phyloP scores from a whole-genome alignment of 2,797 vertebrate species.

The Oryzias sinensis region DNA sequence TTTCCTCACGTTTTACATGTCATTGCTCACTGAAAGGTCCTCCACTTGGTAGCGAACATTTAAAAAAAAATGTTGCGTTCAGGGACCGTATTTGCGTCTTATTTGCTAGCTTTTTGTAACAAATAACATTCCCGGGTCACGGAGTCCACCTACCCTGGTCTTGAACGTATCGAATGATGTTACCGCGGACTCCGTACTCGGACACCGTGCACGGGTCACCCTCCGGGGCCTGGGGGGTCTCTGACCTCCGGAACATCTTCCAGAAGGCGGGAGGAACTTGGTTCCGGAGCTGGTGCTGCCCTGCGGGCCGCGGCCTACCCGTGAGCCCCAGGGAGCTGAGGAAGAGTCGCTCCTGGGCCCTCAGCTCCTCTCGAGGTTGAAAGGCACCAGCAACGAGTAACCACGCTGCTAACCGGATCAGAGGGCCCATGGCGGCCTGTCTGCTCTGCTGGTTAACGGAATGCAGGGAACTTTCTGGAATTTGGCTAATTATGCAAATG shows the following conservation, averaged over 20 bases:
- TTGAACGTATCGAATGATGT: slow-evolving; percentile 86
- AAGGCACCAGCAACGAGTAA: slow-evolving; percentile 1
- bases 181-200: slow-evolving; percentile 87
- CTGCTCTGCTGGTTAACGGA: background rate
- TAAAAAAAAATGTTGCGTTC: too few relatives aligned
- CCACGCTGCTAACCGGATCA: slow-evolving; percentile 3
- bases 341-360: slow-evolving; percentile 64
- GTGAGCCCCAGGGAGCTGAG: slow-evolving; percentile 79
- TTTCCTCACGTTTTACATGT: too few relatives aligned
- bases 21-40: too few relatives aligned
- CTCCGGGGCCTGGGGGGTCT: slow-evolving; percentile 25
- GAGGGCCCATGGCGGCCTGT: background rate
- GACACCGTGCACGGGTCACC: slow-evolving; percentile 80
- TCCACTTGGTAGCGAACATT: too few relatives aligned
- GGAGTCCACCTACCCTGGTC: slow-evolving; percentile 81
- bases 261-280: slow-evolving; percentile 83
- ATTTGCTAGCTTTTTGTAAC: too few relatives aligned
- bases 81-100: too few relatives aligned
- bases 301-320: slow-evolving; percentile 34
- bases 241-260: slow-evolving; percentile 80
- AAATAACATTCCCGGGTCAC: too few relatives aligned
- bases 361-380: slow-evolving; percentile 27
- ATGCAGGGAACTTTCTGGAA: slow-evolving; percentile 10
- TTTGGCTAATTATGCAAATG: slow-evolving; percentile 35
- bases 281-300: slow-evolving; percentile 5